A percentile compares a stretch with the other conserved stretches of the same genome.
Conservation (phyloP, 2,888 invertebrate species). For the Anoplius nigerrimus region DNA sequence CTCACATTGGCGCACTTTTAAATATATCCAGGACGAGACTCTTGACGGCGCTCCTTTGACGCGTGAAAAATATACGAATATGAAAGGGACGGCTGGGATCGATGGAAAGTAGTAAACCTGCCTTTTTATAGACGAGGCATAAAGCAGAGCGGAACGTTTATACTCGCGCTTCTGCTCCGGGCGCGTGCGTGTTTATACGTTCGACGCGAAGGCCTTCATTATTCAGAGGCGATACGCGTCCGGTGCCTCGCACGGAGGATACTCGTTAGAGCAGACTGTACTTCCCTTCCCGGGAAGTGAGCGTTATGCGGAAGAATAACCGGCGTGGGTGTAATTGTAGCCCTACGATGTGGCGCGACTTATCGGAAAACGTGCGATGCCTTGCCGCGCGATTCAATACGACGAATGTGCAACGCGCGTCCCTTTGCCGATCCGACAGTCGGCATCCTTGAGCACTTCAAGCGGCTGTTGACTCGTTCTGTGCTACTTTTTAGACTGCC, state of each 20-base stretch:
- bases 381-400: slow-evolving; percentile 17
- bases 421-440: too few species aligned
- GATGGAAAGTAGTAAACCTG: slow-evolving; percentile 46
- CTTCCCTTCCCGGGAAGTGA: slow-evolving; percentile 33
- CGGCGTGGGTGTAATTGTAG: slow-evolving; percentile 30
- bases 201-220: slow-evolving; percentile 46
- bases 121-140: slow-evolving; percentile 43
- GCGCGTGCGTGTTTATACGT: slow-evolving; percentile 49
- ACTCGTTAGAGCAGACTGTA: slow-evolving; percentile 46
- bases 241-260: too few species aligned
- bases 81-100: slow-evolving; percentile 42
- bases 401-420: not conserved
- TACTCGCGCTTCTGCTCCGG: slow-evolving; percentile 33
- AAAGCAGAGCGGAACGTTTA: slow-evolving; percentile 48
- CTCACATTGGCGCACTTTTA: not conserved
- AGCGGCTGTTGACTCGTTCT: too few species aligned
- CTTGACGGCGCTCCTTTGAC: not conserved
- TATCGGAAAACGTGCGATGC: slow-evolving; percentile 23
- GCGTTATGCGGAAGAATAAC: slow-evolving; percentile 16
- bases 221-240: slow-evolving; percentile 27
- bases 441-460: too few species aligned
- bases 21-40: not conserved
- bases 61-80: slow-evolving; percentile 23
- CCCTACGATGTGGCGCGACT: slow-evolving; percentile 19
- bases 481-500: too few species aligned